Percentiles rank a stretch among this genome's conserved stretches.
Evolutionary conservation across 2,797 vertebrate species (phyloP).

Genomic region (Macrochelys suwanniensis): DNA sequence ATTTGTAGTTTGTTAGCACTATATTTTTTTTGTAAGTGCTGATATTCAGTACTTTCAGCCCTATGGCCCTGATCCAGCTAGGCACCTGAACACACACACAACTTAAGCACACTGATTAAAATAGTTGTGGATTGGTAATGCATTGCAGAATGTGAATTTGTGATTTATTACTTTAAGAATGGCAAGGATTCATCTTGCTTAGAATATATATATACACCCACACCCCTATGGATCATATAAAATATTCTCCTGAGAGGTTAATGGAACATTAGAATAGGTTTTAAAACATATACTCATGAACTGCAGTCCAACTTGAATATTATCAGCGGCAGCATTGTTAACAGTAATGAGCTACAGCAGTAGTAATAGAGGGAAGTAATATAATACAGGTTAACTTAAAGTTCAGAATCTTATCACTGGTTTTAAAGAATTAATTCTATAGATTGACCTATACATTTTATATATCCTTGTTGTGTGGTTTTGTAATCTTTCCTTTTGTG

Average conservation of each 20-base stretch:
- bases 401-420: background rate
- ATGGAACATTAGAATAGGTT: constrained; percentile 24
- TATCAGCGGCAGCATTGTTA: background rate
- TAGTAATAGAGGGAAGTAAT: background rate
- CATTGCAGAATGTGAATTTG: background rate
- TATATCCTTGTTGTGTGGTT: background rate
- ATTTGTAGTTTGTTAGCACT: background rate
- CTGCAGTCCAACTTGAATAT: background rate
- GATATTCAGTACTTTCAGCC: background rate
- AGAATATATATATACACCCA: background rate
- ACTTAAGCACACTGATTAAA: background rate
- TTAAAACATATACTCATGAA: background rate
- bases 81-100: background rate
- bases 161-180: background rate
- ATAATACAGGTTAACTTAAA: background rate
- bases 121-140: background rate
- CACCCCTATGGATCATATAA: constrained; percentile 10
- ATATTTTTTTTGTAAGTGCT: background rate
- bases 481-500: background rate
- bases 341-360: background rate
- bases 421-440: constrained; percentile 9
- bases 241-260: constrained; percentile 29
- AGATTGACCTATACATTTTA: background rate
- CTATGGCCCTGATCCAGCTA: constrained; percentile 46
- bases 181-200: background rate